Evolutionary conservation across 2,888 invertebrate species (phyloP).

Genomic region (Athripsodes cinereus): DNA sequence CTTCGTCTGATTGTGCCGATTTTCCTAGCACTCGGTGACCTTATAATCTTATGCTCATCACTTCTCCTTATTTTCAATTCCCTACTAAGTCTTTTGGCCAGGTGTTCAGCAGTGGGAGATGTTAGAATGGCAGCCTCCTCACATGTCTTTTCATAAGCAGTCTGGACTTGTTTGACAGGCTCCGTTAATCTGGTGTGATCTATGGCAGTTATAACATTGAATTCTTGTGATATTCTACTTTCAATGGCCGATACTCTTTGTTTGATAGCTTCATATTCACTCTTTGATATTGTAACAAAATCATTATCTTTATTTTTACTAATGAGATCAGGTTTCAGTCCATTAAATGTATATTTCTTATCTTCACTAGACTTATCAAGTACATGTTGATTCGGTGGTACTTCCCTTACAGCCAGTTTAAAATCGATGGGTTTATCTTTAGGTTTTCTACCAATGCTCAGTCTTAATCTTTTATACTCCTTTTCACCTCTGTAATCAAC

Average conservation of each 20-base stretch:
- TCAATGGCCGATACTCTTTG: slow-evolving; percentile 69
- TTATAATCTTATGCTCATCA: slow-evolving; percentile 61
- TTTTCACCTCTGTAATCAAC: slow-evolving; percentile 40
- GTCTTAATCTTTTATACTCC: slow-evolving; percentile 44
- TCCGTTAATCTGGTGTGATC: slow-evolving; percentile 33
- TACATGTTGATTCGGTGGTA: not conserved
- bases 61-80: slow-evolving; percentile 69
- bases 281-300: slow-evolving; percentile 66
- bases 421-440: slow-evolving; percentile 21
- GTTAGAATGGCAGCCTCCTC: slow-evolving; percentile 60
- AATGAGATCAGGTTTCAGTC: slow-evolving; percentile 8
- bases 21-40: slow-evolving; percentile 77
- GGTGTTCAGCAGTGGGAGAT: slow-evolving; percentile 60
- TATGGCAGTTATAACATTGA: slow-evolving; percentile 46
- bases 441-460: slow-evolving; percentile 33
- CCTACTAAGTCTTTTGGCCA: slow-evolving; percentile 64
- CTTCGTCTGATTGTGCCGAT: slow-evolving; percentile 68
- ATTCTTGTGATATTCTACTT: slow-evolving; percentile 62
- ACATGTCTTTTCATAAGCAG: slow-evolving; percentile 66
- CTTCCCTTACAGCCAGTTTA: not conserved
- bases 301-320: slow-evolving; percentile 43
- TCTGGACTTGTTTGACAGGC: slow-evolving; percentile 60
- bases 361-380: not conserved
- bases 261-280: slow-evolving; percentile 73
- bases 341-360: not conserved